These are phyloP conservation scores for Himalopsyche tibetana DNA, from an alignment of 2,888 invertebrate genomes.

Conservation along the genomic window DNA sequence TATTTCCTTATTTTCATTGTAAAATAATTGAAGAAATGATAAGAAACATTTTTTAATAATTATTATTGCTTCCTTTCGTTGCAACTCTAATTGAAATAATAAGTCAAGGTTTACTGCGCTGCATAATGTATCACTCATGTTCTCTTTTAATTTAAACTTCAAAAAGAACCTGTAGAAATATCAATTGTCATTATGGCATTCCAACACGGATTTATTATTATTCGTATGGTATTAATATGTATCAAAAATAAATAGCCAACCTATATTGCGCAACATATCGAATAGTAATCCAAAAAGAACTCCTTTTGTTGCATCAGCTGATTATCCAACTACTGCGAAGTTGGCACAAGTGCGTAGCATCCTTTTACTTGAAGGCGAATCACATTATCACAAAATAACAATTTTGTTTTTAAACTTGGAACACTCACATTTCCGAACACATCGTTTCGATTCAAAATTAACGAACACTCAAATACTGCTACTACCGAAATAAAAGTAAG, in stretches of 20 bases:
- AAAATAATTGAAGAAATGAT: no score
- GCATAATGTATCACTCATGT: no score
- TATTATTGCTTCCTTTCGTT: no score
- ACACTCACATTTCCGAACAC: background rate
- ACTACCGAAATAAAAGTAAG: background rate
- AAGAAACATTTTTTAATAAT: no score
- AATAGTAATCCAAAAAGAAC: constrained; percentile 27
- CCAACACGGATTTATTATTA: no score
- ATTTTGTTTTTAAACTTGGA: background rate
- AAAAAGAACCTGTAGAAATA: no score
- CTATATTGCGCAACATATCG: constrained; percentile 52
- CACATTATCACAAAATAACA: background rate
- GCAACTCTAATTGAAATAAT: no score
- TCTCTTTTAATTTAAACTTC: no score
- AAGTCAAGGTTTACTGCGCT: no score
- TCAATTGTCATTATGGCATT: no score
- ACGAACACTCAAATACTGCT: background rate
- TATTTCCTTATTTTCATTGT: no score
- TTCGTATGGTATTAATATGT: background rate
- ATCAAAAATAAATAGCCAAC: background rate
- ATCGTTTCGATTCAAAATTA: background rate
- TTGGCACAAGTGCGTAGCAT: constrained; percentile 12
- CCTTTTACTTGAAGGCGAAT: background rate
- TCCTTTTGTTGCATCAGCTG: constrained; percentile 37
- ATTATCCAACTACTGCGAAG: background rate